Evolutionary conservation across 2,797 vertebrate species (phyloP).

Genomic region (Astyanax mexicanus): DNA sequence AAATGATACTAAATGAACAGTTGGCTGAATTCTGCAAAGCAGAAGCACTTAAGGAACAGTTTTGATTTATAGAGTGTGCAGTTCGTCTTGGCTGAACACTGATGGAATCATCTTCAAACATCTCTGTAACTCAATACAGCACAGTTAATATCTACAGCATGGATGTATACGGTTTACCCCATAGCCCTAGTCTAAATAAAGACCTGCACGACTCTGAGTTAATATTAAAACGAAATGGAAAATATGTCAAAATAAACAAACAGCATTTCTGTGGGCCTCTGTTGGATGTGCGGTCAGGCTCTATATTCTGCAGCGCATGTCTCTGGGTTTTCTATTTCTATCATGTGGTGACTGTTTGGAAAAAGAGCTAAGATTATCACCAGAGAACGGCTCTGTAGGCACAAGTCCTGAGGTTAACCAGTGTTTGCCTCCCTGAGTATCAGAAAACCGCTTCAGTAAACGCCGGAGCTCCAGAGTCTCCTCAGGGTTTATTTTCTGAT

Average conservation of each 20-base stretch:
- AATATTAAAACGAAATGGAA: neutral
- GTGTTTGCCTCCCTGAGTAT: constrained; percentile 18
- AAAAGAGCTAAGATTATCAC: constrained; percentile 41
- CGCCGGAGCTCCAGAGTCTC: neutral
- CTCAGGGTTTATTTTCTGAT: constrained; percentile 7
- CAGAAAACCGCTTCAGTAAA: constrained; percentile 1
- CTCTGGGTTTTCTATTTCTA: constrained; percentile 29
- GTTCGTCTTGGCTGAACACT: neutral
- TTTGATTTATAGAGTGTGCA: too few species aligned
- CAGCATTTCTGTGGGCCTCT: neutral
- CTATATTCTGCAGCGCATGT: constrained; percentile 5
- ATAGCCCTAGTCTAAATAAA: neutral
- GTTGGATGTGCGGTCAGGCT: neutral
- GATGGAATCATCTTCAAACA: neutral
- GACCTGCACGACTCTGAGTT: neutral
- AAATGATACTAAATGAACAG: too few species aligned
- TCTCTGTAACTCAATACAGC: neutral
- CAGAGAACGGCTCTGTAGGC: constrained; percentile 20
- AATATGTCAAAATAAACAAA: constrained; percentile 12
- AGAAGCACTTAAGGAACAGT: too few species aligned
- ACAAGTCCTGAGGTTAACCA: constrained; percentile 29
- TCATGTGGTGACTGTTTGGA: constrained; percentile 24
- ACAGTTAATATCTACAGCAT: neutral
- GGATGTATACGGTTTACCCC: neutral
- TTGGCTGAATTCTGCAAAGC: too few species aligned